phyloP scores from a whole-genome alignment of 2,113 vertebrate genomes.

The Misgurnus anguillicaudatus region DNA sequence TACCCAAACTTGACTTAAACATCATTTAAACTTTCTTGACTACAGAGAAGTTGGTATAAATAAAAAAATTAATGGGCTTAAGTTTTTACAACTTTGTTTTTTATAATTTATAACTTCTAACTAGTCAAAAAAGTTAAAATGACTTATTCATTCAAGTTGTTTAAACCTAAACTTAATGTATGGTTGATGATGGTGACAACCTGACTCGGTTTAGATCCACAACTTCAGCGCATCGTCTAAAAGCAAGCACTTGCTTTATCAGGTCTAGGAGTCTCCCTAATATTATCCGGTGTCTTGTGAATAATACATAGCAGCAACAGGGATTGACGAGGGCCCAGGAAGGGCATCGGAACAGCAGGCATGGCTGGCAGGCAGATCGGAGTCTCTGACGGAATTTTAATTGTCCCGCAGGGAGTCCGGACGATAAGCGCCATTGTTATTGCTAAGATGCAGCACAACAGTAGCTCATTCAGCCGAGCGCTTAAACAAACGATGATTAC shows the following conservation, averaged over 20 bases:
- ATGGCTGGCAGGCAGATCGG: conserved; percentile 74
- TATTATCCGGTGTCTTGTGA: conserved; percentile 71
- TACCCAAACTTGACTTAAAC: too few relatives aligned
- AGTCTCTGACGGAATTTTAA: conserved; percentile 76
- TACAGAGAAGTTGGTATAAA: too few relatives aligned
- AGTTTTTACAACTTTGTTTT: too few relatives aligned
- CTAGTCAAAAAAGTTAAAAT: too few relatives aligned
- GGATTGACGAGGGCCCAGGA: conserved; percentile 72
- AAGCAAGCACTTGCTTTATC: conserved; percentile 57
- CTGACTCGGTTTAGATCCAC: background rate
- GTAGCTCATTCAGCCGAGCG: conserved; percentile 60
- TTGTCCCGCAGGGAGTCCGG: conserved; percentile 72
- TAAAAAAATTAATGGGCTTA: too few relatives aligned
- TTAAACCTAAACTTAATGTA: too few relatives aligned
- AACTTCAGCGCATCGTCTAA: background rate
- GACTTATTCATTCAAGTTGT: too few relatives aligned
- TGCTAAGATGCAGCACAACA: conserved; percentile 65
- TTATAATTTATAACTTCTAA: too few relatives aligned
- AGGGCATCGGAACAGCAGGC: conserved; percentile 73
- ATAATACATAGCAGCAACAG: conserved; percentile 75
- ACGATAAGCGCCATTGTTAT: conserved; percentile 74
- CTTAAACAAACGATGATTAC: conserved; percentile 57
- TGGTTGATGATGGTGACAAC: too few relatives aligned
- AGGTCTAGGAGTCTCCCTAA: conserved; percentile 71
- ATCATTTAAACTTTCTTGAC: too few relatives aligned